phyloP scores from a whole-genome alignment of 2,113 vertebrate genomes.

The Motacilla alba region DNA sequence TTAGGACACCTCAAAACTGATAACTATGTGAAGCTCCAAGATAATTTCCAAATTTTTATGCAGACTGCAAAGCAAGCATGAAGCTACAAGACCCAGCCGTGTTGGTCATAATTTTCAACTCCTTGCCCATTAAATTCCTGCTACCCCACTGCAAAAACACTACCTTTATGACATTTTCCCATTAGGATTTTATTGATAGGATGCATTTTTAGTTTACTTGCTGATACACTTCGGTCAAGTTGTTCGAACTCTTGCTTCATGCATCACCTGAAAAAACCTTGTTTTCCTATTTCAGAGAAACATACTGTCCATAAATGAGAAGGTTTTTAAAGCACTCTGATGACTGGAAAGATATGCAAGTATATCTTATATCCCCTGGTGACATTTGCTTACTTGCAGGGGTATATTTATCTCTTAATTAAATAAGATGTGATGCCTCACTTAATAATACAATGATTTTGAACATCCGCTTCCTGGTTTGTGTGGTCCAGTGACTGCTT shows the following conservation, averaged over 20 bases:
- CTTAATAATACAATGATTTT: background rate
- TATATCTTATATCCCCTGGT: background rate
- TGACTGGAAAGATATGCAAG: background rate
- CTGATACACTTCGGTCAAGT: background rate
- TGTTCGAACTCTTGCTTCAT: background rate
- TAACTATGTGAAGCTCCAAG: background rate
- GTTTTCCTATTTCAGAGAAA: background rate
- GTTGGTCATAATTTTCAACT: background rate
- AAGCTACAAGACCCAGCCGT: background rate
- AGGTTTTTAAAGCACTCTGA: background rate
- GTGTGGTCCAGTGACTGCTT: background rate
- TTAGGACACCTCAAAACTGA: background rate
- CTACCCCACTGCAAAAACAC: background rate
- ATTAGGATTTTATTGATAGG: background rate
- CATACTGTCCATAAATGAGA: background rate
- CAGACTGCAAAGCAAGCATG: background rate
- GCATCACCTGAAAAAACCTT: background rate
- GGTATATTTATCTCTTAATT: background rate
- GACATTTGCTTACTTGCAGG: background rate
- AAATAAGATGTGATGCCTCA: background rate
- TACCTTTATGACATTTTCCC: background rate
- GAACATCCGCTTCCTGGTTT: background rate
- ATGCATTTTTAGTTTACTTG: background rate
- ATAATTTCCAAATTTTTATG: background rate
- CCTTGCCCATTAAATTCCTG: background rate